Base-by-base conservation (phyloP, 1,140 invertebrate species). In the Neocloeon triangulifer region DNA sequence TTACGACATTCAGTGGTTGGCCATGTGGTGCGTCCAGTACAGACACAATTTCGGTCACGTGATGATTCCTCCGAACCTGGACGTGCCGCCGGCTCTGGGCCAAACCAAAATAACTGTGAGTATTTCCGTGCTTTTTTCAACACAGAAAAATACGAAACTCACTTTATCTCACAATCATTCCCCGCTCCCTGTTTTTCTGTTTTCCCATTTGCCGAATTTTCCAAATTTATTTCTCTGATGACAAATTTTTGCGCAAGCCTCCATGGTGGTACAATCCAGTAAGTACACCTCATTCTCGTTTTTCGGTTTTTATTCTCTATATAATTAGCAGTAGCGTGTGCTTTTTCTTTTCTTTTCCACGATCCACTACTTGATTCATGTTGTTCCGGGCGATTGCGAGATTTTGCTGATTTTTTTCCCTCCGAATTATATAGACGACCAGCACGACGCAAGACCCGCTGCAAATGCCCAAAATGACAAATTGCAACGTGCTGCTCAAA, bases 1-100 rank as follows among this genome's bases (percentile, higher is more conserved):
- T 4, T 79, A 84, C 48, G 79, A 89, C 48, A 82, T 92, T 31
- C 77, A 89, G 47, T 91, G 81, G 80, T 55, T 91, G n/a, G 63
- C 76, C 0, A 69, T 91, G 0, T 92, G 80, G 79, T 84, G 79
- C 46, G 69, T 82, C 6, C 59, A 73, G 47, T 81, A 78, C 48
- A 58, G 69, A 19, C 78, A 88, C 41, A 89, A 89, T 56, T 89
- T 88, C 43, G 85, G 85, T 0, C 78, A 88, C 40, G 81, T 89
- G 2, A 59, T 69, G 38, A 81, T 92, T 33, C 84, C 85, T 0
- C 74, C 79, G 46, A 75, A 82, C 42, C 49, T 89, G 34, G 79
- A 88, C 42, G 79, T 92, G 2, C 85, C 85, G 0, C 84, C 84
- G 0, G 77, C 79, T 2, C 51, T 86, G 32, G 79, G 78, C 17